Percentiles rank a stretch among this genome's conserved stretches.
These are phyloP conservation scores for Cheilosia vulpina DNA, from an alignment of 2,888 invertebrate genomes.

Conservation along the genomic window DNA sequence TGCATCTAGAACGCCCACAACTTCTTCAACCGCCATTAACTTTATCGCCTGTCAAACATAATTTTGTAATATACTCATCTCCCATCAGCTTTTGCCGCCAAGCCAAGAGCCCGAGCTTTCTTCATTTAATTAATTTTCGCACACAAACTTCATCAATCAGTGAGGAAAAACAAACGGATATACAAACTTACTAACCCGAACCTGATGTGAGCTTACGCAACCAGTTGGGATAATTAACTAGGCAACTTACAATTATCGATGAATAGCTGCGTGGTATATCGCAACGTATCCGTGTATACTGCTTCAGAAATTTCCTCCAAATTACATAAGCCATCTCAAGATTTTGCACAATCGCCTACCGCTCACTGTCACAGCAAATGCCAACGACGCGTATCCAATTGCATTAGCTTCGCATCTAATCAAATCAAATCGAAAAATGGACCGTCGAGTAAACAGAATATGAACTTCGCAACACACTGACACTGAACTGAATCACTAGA, in stretches of 20 bases:
- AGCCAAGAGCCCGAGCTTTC: constrained; percentile 9
- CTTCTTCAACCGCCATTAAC: constrained; percentile 53
- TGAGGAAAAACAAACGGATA: constrained; percentile 29
- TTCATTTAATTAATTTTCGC: constrained; percentile 61
- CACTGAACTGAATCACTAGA: constrained; percentile 55
- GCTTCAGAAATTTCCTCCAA: constrained; percentile 82
- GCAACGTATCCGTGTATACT: constrained; percentile 80
- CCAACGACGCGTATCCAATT: constrained; percentile 48
- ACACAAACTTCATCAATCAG: constrained; percentile 65
- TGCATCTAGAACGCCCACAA: constrained; percentile 52
- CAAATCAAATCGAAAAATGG: constrained; percentile 19
- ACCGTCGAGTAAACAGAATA: constrained; percentile 23
- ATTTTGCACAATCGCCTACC: constrained; percentile 40
- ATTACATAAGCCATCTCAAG: constrained; percentile 82
- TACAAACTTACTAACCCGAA: constrained; percentile 47
- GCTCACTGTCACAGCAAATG: constrained; percentile 18
- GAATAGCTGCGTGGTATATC: constrained; percentile 77
- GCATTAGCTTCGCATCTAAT: constrained; percentile 6
- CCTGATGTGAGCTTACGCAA: constrained; percentile 50
- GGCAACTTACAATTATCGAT: constrained; percentile 77
- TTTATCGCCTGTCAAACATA: constrained; percentile 50
- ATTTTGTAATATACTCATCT: constrained; percentile 23
- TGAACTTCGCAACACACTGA: constrained; percentile 33
- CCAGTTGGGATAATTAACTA: constrained; percentile 57
- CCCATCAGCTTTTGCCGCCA: not conserved